These are phyloP conservation scores for Lutraria lutraria DNA, from an alignment of 2,888 invertebrate species.

Conservation along the genomic window DNA sequence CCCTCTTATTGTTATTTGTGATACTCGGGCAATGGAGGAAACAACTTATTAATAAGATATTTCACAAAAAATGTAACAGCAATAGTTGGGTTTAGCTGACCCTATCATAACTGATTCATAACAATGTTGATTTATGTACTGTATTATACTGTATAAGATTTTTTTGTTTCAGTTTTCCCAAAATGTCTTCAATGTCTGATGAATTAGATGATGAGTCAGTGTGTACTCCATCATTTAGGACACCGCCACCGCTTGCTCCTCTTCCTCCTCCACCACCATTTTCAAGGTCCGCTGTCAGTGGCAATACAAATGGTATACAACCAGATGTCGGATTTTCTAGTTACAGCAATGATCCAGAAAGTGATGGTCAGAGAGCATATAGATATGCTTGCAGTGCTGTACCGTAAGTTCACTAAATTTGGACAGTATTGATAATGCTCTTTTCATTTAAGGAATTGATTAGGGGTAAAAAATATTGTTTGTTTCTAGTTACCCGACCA, in stretches of 20 bases:
- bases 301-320: slow-evolving; percentile 63
- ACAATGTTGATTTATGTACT: not conserved
- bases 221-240: slow-evolving; percentile 60
- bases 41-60: too few relatives aligned
- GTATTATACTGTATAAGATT: not conserved
- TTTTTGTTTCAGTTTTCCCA: not conserved
- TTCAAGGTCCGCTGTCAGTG: slow-evolving; percentile 52
- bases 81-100: too few relatives aligned
- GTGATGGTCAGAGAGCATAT: slow-evolving; percentile 66
- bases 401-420: slow-evolving; percentile 56
- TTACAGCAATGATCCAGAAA: slow-evolving; percentile 55
- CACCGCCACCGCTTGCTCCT: slow-evolving; percentile 62
- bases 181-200: slow-evolving; percentile 54
- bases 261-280: slow-evolving; percentile 61
- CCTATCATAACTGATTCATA: too few relatives aligned
- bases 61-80: too few relatives aligned
- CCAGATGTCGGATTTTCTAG: slow-evolving; percentile 51
- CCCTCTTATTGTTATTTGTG: too few relatives aligned
- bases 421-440: too few relatives aligned
- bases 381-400: slow-evolving; percentile 67
- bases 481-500: too few relatives aligned
- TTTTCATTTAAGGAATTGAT: too few relatives aligned
- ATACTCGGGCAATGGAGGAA: too few relatives aligned
- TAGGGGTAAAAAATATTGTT: too few relatives aligned
- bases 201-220: slow-evolving; percentile 66